Base-by-base conservation (phyloP, 2,888 invertebrate genomes). In the Lasioglossum vierecki region DNA sequence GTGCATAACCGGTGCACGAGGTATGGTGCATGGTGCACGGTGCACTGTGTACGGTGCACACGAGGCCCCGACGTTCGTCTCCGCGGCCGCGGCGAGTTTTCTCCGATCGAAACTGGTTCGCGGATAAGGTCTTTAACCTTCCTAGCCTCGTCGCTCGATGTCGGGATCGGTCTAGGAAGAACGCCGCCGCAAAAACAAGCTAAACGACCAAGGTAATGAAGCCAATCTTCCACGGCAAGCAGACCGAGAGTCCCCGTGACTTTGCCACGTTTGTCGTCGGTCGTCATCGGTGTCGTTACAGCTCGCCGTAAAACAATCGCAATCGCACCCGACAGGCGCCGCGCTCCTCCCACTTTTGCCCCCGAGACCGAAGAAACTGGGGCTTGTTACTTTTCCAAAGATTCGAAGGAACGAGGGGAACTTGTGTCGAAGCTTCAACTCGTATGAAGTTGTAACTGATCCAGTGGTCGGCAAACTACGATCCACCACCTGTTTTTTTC, bases 71-170 rank as follows among this genome's bases (percentile, higher is more conserved):
- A 82, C 80, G 74, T 89, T 86, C 84, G 84, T 89, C 88, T 88
- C 66, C 66, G 66, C 63, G 63, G 63, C 73, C 76, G 75, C 57
- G 81, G 74, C 80, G 80, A 82, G 80, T 91, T 90, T 89, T 89
- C 89, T 89, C 85, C 85, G 88, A 89, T 91, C 90, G 89, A 88
- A 91, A 90, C 90, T 91, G 91, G 92, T 90, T 92, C 90, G 91
- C 89, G 88, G 89, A 90, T 89, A 90, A 90, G 92, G 91, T 91
- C 91, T 90, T 91, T 90, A 86, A 91, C 91, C 90, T 88, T 86
- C 79, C 80, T 80, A 66, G 83, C 73, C 76, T 76, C 68, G 77
- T 76, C 86, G 76, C 72, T 83, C 76, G 80, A 72, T 80, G 79
- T 76, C 80, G 85, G 76, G 82, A 82, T 82, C 41, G 76, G 41